Evolutionary conservation across 2,797 vertebrate species (phyloP).

Genomic region (Xiphorhynchus erythropygius): DNA sequence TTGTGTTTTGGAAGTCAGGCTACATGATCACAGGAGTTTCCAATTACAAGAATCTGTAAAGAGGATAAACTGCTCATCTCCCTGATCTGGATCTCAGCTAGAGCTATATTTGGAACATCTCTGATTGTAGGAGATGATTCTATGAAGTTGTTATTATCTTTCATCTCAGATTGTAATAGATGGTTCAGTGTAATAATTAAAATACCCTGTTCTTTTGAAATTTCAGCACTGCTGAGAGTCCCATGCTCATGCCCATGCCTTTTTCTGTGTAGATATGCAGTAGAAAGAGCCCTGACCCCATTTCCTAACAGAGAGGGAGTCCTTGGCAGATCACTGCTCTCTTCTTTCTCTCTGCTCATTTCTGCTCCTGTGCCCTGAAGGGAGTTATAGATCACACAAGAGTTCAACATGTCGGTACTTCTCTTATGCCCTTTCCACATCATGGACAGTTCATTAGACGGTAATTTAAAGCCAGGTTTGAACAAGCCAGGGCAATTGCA

Average conservation of each 20-base stretch:
- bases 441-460: not conserved
- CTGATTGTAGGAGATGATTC: not conserved
- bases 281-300: not conserved
- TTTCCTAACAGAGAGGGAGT: not conserved
- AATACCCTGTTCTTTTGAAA: not conserved
- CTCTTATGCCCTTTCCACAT: not conserved
- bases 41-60: not conserved
- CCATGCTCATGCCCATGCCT: not conserved
- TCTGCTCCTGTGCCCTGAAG: not conserved
- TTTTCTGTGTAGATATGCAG: not conserved
- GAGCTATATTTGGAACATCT: not conserved
- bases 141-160: not conserved
- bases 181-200: not conserved
- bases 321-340: not conserved
- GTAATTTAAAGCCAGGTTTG: not conserved
- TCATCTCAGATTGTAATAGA: not conserved
- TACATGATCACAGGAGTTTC: not conserved
- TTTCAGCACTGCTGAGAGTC: not conserved
- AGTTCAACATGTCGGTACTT: not conserved
- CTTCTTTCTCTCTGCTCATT: not conserved
- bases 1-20: not conserved
- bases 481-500: not conserved
- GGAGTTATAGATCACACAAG: not conserved
- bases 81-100: not conserved
- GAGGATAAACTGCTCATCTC: not conserved